phyloP scores from a whole-genome alignment of 2,113 vertebrate genomes.

The Labrus mixtus region DNA sequence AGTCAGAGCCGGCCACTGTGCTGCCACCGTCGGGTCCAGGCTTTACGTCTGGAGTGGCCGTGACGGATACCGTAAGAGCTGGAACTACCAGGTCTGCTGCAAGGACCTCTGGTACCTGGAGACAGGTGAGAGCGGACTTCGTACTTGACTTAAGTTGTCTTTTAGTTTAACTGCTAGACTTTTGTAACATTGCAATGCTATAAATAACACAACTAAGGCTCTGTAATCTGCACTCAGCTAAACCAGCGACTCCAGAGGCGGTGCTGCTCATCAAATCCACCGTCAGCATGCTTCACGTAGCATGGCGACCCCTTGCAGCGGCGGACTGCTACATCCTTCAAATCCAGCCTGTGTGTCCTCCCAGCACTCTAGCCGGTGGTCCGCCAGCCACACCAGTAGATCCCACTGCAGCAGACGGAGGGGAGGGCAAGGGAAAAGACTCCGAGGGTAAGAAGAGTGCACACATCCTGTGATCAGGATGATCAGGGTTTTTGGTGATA shows the following conservation, averaged over 20 bases:
- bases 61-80: constrained; percentile 94
- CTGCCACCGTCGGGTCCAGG: constrained; percentile 90
- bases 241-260: constrained; percentile 88
- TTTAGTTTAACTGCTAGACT: too few species aligned
- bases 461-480: neutral
- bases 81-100: constrained; percentile 98
- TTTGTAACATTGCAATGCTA: too few species aligned
- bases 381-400: neutral
- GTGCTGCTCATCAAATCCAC: constrained; percentile 94
- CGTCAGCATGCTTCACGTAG: constrained; percentile 93
- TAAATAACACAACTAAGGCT: neutral
- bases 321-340: constrained; percentile 95
- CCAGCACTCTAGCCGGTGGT: neutral
- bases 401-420: constrained; percentile 13
- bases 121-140: constrained; percentile 87
- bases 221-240: constrained; percentile 82
- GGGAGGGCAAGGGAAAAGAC: constrained; percentile 3
- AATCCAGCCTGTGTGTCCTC: constrained; percentile 83
- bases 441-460: constrained; percentile 31
- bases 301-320: constrained; percentile 94
- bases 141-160: neutral
- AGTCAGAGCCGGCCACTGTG: constrained; percentile 94
- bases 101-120: constrained; percentile 99
- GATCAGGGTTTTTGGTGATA: neutral
- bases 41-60: constrained; percentile 97